Base-by-base conservation (phyloP, 2,113 vertebrate genomes). In the Ondatra zibethicus region DNA sequence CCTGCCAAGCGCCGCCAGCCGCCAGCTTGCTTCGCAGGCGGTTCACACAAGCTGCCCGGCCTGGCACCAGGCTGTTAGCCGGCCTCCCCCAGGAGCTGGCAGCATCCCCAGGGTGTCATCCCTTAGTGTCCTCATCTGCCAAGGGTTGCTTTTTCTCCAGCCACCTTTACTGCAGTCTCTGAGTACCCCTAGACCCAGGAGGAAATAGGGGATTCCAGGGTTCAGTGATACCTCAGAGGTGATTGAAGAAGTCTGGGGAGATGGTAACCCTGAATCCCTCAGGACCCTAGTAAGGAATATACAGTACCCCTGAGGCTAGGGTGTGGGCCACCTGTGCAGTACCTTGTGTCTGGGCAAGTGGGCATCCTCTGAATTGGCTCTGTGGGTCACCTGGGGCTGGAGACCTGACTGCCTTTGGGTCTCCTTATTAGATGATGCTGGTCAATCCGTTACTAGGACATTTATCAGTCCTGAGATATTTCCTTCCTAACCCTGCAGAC, bases 1-100 rank as follows among this genome's bases (percentile, higher is more conserved):
- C 97, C 97, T 96, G 97, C 97, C 97, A 97, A 95, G 95, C 55
- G 65, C 91, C 42, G 0, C 68, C 96, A 87, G 93, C 95, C 93
- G 25, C 81, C 97, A 97, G 97, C 97, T 93, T 93, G 96, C 96
- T 93, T 97, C 66, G 17, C 95, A 95, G 91, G 68, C 66, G 88
- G 91, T 31, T 63, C 25, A 0, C 75, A 4, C 96, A 93, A 96
- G 97, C 97, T 97, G 97, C 97, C 95, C 11, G 10, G 95, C 94
- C 95, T 95, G 92, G 93, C 93, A 65, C 86, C 0, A 7, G 81
- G 92, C 94, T 88, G 45, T 89, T 29, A 8, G 6, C 58, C 0
- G 31, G 94, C 89, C 78, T 85, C 90, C 92, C 89, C 0, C 7
- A 1, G 52, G 90, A 66, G 95, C 88, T 50, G 90, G 88, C 66